A percentile compares a stretch with the other conserved stretches of the same genome.
These are phyloP conservation scores for Plagiodera versicolora DNA, from an alignment of 2,888 invertebrate genomes.

Conservation along the genomic window DNA sequence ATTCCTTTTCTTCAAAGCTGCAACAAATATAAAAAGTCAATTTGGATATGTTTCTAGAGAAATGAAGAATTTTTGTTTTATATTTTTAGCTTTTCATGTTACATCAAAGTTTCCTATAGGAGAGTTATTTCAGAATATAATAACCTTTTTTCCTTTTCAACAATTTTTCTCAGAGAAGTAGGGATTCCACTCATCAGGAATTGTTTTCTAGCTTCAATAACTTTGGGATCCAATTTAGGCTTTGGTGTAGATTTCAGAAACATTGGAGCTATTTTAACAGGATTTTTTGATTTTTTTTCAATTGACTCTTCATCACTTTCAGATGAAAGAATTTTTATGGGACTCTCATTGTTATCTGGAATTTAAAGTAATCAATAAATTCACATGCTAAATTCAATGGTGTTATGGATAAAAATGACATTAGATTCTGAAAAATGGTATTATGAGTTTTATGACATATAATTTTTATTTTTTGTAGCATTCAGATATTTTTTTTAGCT, in stretches of 20 bases:
- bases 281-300: conserved; percentile 19
- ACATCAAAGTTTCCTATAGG: no score
- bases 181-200: conserved; percentile 76
- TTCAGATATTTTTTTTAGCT: no score
- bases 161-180: conserved; percentile 62
- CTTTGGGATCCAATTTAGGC: conserved; percentile 61
- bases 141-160: conserved; percentile 56
- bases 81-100: no score
- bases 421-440: no score
- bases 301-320: conserved; percentile 25
- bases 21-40: no score
- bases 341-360: background rate
- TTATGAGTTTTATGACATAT: no score
- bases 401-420: no score
- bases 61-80: no score
- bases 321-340: conserved; percentile 21
- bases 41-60: no score
- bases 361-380: background rate
- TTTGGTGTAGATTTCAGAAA: conserved; percentile 61
- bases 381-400: no score
- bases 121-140: no score
- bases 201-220: conserved; percentile 65
- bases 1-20: conserved; percentile 50
- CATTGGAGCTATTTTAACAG: conserved; percentile 69
- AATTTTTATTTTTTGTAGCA: no score